These are phyloP conservation scores for Nemopilema nomurai DNA, from an alignment of 30 jellyfish, hydroid and myxozoan genomes.

Conservation along the genomic window DNA sequence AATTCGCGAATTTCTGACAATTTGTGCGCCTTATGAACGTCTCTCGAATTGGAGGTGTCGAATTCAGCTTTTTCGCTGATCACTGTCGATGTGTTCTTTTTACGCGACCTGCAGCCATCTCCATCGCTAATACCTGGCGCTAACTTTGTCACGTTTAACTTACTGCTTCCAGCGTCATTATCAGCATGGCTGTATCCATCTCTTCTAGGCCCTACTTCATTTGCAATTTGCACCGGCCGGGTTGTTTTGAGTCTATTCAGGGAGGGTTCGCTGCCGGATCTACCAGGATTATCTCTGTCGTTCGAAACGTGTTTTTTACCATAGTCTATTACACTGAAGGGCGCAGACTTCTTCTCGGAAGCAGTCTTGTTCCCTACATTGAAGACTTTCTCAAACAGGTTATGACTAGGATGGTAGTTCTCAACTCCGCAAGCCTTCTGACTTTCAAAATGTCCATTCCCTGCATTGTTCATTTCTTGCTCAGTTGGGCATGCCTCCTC, in stretches of 20 bases:
- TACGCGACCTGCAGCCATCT: neutral
- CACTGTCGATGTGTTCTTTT: neutral
- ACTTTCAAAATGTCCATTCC: neutral
- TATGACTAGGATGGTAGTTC: conserved; percentile 11
- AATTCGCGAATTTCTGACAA: too few relatives aligned
- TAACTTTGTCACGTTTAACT: neutral
- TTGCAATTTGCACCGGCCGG: too few relatives aligned
- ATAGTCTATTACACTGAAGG: neutral
- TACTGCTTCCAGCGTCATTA: neutral
- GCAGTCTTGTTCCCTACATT: neutral
- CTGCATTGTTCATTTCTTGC: neutral
- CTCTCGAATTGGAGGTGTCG: neutral
- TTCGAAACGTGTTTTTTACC: neutral
- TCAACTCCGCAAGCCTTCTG: neutral
- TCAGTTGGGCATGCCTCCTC: neutral
- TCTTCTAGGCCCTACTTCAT: neutral
- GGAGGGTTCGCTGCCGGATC: neutral
- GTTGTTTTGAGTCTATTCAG: neutral
- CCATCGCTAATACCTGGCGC: neutral
- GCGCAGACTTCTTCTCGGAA: neutral
- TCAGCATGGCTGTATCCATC: neutral
- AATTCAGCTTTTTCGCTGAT: neutral
- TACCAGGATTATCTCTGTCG: neutral
- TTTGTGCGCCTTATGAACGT: too few relatives aligned
- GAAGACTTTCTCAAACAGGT: conserved; percentile 35